Evolutionary conservation across 2,888 invertebrate species (phyloP), one percentile per base, ranked within the genome.

Genomic region (Elgonia sp.): DNA sequence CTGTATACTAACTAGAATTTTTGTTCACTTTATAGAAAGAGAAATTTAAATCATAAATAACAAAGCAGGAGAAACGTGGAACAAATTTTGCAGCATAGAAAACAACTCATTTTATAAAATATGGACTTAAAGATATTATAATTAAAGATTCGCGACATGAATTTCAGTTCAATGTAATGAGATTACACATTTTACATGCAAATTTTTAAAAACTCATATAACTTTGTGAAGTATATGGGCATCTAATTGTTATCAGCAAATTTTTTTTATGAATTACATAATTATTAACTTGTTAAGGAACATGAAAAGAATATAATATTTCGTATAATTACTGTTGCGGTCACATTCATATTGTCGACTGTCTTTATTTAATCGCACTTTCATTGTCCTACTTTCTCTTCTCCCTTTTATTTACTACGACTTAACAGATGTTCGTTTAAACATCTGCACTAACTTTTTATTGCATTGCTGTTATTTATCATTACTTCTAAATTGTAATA

Each of bases 381-480:
- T 85, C 85, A 80, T 85, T 85, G 85, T 85, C 81, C 86, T 40
- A 86, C 86, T 86, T 81, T 86, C 86, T 86, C 86, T 81, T 81
- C 77, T 84, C 80, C 86, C 86, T 79, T 86, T 73, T 86, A 86
- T 86, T 81, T 81, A 65, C 86, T 67, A 73, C 80, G 63, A 69
- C 70, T 81, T 86, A 72, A 75, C 86, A 76, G 86, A 81, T 76
- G 75, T 69, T 29, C 29, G 29, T 29, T 29, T 53, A 57, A 77
- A 16, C 69, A 69, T 72, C 69, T 70, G 62, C 69, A 75, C 57
- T n/a, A 55, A 67, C 39, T 29, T 67, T 63, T 40, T 77, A 39
- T 53, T 53, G 18, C 60, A 20, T 7, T 20, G 16, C 6, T 69
- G 50, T 50, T 37, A 50, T 20, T 37, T 12, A 63, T 18, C 16